phyloP scores from a whole-genome alignment of 2,113 vertebrate species.

The Vimba vimba region DNA sequence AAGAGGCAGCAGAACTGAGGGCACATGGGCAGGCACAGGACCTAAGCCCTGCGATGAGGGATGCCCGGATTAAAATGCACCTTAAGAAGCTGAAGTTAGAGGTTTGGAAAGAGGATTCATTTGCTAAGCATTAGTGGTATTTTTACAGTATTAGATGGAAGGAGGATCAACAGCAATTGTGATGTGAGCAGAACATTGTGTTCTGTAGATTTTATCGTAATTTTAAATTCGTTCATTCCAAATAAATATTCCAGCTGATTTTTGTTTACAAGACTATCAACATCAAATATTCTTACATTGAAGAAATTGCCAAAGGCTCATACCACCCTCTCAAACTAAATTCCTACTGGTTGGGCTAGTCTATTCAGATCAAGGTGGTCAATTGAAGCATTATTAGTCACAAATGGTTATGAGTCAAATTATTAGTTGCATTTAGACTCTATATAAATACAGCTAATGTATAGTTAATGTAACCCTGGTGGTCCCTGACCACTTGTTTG shows the following conservation, averaged over 20 bases:
- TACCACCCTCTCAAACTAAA: too few relatives aligned
- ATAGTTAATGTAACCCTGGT: too few relatives aligned
- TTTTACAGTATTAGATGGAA: not conserved
- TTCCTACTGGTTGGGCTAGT: too few relatives aligned
- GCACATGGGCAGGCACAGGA: not conserved
- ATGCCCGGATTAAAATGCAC: not conserved
- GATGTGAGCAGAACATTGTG: not conserved
- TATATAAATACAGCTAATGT: too few relatives aligned
- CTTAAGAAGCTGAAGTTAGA: not conserved
- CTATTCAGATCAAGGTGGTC: too few relatives aligned
- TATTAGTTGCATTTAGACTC: too few relatives aligned
- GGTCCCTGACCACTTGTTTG: too few relatives aligned
- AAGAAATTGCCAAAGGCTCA: conserved; percentile 7
- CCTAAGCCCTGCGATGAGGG: conserved; percentile 2
- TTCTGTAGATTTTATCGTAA: not conserved
- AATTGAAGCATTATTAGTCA: too few relatives aligned
- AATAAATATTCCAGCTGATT: too few relatives aligned
- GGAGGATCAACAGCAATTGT: not conserved
- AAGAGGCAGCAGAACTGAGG: not conserved
- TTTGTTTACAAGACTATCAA: too few relatives aligned
- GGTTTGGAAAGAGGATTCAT: not conserved
- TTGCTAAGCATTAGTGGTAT: not conserved
- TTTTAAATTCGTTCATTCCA: too few relatives aligned
- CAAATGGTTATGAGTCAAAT: too few relatives aligned
- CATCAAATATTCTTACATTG: not conserved